phyloP scores from a whole-genome alignment of 2,113 vertebrate genomes.

The Prionailurus bengalensis region DNA sequence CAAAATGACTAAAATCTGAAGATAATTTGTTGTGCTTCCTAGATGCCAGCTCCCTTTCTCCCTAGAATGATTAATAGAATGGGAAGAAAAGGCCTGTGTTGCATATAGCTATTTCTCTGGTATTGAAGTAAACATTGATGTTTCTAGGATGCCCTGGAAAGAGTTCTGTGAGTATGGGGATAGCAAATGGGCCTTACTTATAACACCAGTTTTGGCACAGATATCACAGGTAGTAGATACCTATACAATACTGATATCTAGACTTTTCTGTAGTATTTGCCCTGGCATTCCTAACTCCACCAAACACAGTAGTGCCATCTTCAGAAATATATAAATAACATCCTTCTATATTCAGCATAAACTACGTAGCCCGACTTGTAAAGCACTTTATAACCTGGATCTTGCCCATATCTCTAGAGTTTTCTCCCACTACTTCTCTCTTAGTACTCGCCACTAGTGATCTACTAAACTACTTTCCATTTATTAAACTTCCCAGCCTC shows the following conservation, averaged over 20 bases:
- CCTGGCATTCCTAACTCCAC: background rate
- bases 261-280: background rate
- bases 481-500: background rate
- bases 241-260: background rate
- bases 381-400: background rate
- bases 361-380: background rate
- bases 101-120: background rate
- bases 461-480: background rate
- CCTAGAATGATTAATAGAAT: background rate
- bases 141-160: background rate
- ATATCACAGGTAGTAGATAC: background rate
- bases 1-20: background rate
- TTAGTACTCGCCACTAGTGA: background rate
- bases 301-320: background rate
- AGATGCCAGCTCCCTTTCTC: background rate
- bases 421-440: background rate
- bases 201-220: background rate
- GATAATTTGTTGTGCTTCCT: background rate
- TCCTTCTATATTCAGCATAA: background rate
- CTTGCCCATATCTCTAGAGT: background rate
- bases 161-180: background rate
- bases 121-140: background rate
- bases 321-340: background rate
- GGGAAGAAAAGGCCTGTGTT: background rate
- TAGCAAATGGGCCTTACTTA: background rate